A percentile compares a stretch with the other conserved stretches of the same genome.
Conservation (phyloP, 35 echinoderm and acorn worm genomes). For the Anneissia japonica region DNA sequence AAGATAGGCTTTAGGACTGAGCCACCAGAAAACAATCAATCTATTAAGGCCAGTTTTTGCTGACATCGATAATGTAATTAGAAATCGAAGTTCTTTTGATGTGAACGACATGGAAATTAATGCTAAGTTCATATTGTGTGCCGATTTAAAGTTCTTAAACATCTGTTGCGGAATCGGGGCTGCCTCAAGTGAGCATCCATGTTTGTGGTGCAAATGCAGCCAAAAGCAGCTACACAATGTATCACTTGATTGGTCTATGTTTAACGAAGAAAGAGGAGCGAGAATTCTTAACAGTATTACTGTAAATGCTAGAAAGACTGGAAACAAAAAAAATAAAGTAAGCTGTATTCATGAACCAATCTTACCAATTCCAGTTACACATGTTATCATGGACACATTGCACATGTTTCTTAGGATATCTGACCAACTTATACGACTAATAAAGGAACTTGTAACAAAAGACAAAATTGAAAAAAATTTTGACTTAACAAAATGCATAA, state of each 20-base stretch:
- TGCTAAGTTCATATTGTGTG: background rate
- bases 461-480: constrained; percentile 34
- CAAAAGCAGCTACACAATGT: background rate
- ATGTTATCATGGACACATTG: constrained; percentile 16
- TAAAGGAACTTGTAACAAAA: constrained; percentile 19
- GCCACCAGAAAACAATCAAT: background rate
- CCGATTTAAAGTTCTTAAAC: background rate
- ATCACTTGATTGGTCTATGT: constrained; percentile 16
- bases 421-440: constrained; percentile 14
- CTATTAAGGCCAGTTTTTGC: background rate
- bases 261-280: background rate
- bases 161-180: background rate
- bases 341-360: constrained; percentile 5
- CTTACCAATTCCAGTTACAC: constrained; percentile 2
- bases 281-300: constrained; percentile 6
- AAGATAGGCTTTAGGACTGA: too few relatives aligned
- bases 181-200: background rate
- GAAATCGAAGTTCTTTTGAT: background rate
- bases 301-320: background rate
- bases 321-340: background rate
- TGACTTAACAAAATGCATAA: background rate
- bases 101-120: background rate
- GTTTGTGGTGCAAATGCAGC: constrained; percentile 27
- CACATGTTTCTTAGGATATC: constrained; percentile 24
- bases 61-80: background rate